phyloP scores from a whole-genome alignment of 2,888 invertebrate species.

The Ormyrus nitidulus region DNA sequence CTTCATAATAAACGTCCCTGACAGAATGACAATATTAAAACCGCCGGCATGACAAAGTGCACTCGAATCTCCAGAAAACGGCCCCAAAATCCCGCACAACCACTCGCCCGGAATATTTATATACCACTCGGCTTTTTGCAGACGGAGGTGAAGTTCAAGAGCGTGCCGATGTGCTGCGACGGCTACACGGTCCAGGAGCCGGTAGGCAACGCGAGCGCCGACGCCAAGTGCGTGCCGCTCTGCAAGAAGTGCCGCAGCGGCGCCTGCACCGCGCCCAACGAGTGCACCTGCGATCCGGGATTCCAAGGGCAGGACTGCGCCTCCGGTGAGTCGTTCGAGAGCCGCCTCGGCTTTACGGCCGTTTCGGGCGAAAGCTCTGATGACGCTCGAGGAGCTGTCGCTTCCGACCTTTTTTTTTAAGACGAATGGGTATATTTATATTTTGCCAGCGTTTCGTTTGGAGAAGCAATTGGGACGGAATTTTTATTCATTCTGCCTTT shows the following conservation, averaged over 20 bases:
- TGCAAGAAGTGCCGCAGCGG: constrained; percentile 77
- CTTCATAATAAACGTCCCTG: too few species aligned
- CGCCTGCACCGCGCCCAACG: constrained; percentile 78
- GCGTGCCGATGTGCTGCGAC: constrained; percentile 85
- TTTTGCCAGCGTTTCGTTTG: too few species aligned
- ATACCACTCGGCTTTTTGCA: constrained; percentile 69
- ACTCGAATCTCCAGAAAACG: too few species aligned
- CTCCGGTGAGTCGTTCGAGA: constrained; percentile 75
- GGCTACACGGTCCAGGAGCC: constrained; percentile 81
- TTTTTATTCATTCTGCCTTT: too few species aligned
- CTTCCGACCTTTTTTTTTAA: too few species aligned
- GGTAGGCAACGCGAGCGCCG: constrained; percentile 59
- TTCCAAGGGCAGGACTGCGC: constrained; percentile 80
- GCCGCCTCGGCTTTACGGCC: too few species aligned
- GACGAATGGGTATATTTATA: too few species aligned
- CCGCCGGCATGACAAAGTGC: too few species aligned
- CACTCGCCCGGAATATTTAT: neutral
- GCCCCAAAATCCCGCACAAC: neutral
- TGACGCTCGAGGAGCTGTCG: too few species aligned
- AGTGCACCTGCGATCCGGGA: constrained; percentile 81
- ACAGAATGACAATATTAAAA: too few species aligned
- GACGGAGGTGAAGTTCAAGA: constrained; percentile 82
- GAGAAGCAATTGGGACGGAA: too few species aligned
- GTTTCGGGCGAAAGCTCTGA: neutral
- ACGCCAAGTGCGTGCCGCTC: constrained; percentile 73